Evolutionary conservation across 1,140 invertebrate species (phyloP).

Genomic region (Philotrypesis tridentata): DNA sequence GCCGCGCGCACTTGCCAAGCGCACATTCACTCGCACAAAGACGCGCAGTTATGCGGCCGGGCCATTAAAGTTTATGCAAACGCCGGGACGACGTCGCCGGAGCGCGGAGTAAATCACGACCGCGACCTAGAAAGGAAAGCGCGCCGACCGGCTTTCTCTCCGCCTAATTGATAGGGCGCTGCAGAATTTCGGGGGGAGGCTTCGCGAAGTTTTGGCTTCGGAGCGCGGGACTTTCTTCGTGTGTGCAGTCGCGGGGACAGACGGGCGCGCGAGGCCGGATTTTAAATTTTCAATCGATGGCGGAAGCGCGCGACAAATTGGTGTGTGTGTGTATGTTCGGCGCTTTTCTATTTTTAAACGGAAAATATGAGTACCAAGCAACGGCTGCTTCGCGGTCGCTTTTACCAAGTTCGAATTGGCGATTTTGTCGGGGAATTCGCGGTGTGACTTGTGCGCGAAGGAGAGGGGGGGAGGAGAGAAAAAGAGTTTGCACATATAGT

Average conservation of each 20-base stretch:
- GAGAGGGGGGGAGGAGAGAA: no score
- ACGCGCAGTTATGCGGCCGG: background rate
- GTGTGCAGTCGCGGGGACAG: background rate
- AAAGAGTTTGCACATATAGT: background rate
- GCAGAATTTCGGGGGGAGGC: background rate
- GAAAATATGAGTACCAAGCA: background rate
- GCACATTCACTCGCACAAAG: background rate
- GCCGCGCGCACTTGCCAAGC: background rate
- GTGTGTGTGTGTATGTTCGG: no score
- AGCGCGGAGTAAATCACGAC: conserved; percentile 10
- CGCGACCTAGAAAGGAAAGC: conserved; percentile 29
- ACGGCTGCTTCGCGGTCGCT: no score
- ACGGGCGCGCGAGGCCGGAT: background rate
- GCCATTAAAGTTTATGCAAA: conserved; percentile 32
- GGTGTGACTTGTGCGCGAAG: no score
- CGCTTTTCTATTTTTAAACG: background rate
- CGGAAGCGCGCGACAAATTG: no score
- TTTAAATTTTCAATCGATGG: background rate
- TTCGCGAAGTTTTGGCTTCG: background rate
- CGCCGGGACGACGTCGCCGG: background rate
- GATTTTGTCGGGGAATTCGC: no score
- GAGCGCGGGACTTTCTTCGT: background rate
- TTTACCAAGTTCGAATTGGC: no score
- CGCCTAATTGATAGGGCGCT: conserved; percentile 14
- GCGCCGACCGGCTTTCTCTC: background rate